Percentiles rank a stretch among this genome's conserved stretches.
phyloP scores from a whole-genome alignment of 2,113 vertebrate genomes.

The Cebidichthys violaceus region DNA sequence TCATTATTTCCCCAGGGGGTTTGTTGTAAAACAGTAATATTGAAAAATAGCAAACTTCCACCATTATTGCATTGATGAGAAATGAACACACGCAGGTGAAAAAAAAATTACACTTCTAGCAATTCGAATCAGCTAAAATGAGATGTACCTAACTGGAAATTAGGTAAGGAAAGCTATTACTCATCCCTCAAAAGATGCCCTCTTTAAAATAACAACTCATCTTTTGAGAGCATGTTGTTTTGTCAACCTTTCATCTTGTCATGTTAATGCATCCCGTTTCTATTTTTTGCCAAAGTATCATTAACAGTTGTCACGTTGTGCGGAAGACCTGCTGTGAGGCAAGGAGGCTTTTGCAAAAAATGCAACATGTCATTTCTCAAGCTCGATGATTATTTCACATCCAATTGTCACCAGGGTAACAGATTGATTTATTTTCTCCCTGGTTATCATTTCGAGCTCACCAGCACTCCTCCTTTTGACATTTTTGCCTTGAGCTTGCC shows the following conservation, averaged over 20 bases:
- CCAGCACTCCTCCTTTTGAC: constrained; percentile 7
- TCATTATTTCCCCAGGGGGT: background rate
- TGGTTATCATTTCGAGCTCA: constrained; percentile 30
- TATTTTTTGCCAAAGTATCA: constrained; percentile 14
- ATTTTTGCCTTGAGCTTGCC: constrained; percentile 8
- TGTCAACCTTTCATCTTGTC: background rate
- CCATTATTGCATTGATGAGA: background rate
- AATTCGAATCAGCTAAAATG: background rate
- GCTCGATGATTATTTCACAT: constrained; percentile 79
- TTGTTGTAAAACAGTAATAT: background rate
- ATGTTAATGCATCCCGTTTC: background rate
- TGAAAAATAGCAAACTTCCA: background rate
- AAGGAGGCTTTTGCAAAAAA: constrained; percentile 87
- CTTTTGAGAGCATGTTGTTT: background rate
- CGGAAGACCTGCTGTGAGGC: constrained; percentile 86
- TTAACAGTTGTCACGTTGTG: constrained; percentile 84
- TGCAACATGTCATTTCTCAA: constrained; percentile 87
- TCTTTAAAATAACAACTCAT: constrained; percentile 11
- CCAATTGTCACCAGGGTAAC: constrained; percentile 90
- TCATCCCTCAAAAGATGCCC: constrained; percentile 1
- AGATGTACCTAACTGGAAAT: background rate
- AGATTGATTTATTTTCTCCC: constrained; percentile 59
- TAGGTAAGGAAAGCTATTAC: background rate
- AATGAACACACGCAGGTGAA: background rate
- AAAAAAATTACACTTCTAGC: background rate